Percentiles rank a stretch among this genome's conserved stretches.
phyloP scores from a whole-genome alignment of 2,797 vertebrate species.

The Sebastes hubbsi region DNA sequence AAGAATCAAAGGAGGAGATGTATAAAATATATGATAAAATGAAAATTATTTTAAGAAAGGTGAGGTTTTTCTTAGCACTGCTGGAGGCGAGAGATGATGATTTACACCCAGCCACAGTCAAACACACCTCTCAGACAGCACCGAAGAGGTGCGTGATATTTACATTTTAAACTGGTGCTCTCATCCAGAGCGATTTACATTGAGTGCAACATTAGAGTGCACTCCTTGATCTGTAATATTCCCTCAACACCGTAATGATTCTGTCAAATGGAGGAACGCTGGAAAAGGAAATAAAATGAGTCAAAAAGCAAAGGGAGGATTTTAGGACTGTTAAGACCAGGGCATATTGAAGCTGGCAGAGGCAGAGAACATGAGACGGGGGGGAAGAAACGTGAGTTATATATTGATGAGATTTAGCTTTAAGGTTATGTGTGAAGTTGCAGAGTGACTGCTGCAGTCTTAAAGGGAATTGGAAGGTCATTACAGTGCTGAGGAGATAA shows the following conservation, averaged over 20 bases:
- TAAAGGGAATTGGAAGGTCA: conserved; percentile 22
- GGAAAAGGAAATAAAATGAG: conserved; percentile 9
- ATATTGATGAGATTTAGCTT: background rate
- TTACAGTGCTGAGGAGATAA: conserved; percentile 1
- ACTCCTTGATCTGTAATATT: conserved; percentile 17
- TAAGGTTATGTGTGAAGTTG: conserved; percentile 15
- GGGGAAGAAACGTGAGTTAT: background rate
- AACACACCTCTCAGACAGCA: conserved; percentile 1
- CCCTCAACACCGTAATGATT: background rate
- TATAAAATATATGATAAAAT: conserved; percentile 27
- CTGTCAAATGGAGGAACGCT: background rate
- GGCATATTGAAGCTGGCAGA: background rate
- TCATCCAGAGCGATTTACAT: conserved; percentile 18
- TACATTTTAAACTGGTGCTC: conserved; percentile 33
- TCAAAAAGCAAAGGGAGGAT: background rate
- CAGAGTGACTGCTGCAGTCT: conserved; percentile 14
- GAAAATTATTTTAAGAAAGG: conserved; percentile 28
- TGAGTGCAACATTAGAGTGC: conserved; percentile 14
- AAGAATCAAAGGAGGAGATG: conserved; percentile 38
- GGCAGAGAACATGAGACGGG: background rate
- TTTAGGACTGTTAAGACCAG: background rate
- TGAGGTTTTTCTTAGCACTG: conserved; percentile 4
- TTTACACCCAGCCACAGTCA: background rate
- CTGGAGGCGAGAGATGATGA: background rate
- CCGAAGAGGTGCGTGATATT: conserved; percentile 26